phyloP scores from a whole-genome alignment of 2,113 vertebrate genomes.

The Megalops atlanticus region DNA sequence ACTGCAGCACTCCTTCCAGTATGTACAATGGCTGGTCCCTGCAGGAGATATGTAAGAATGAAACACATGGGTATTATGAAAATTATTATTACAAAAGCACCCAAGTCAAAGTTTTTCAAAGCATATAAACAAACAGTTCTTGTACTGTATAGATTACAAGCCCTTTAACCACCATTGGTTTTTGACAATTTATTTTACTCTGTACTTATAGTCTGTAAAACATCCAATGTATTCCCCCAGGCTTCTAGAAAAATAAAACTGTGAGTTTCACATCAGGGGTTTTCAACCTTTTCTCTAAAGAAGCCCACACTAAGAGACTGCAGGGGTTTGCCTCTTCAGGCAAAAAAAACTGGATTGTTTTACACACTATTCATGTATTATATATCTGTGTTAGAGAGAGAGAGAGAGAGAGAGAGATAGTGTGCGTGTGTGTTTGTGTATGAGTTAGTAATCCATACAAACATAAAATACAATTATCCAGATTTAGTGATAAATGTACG shows the following conservation, averaged over 20 bases:
- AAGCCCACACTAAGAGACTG: not conserved
- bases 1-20: slow-evolving; percentile 30
- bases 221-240: not conserved
- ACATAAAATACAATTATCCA: no score
- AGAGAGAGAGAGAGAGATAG: no score
- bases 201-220: not conserved
- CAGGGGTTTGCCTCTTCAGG: not conserved
- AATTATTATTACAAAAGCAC: no score
- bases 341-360: no score
- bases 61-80: no score
- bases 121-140: not conserved
- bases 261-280: not conserved
- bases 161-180: not conserved
- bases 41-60: slow-evolving; percentile 49
- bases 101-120: not conserved
- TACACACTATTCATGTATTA: no score
- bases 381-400: no score
- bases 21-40: slow-evolving; percentile 67
- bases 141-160: not conserved
- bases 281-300: not conserved
- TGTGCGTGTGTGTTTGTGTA: not conserved
- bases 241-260: not conserved
- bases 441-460: not conserved
- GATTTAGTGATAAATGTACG: no score
- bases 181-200: not conserved